phyloP scores from a whole-genome alignment of 2,888 invertebrate genomes.

The Cepaea hortensis region DNA sequence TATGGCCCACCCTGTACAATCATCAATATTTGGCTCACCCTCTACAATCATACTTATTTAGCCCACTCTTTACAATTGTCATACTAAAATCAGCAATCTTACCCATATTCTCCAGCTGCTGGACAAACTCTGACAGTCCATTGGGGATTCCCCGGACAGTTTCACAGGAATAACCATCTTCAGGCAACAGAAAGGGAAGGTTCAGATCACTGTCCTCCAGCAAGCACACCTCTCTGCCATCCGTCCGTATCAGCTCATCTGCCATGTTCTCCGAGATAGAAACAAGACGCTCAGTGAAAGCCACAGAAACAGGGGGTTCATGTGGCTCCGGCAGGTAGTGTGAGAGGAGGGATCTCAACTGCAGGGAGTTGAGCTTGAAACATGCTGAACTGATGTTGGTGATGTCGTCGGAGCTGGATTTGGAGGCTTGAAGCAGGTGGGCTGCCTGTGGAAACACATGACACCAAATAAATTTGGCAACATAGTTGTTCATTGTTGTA shows the following conservation, averaged over 20 bases:
- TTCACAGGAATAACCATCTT: slow-evolving; percentile 98
- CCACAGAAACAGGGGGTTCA: slow-evolving; percentile 81
- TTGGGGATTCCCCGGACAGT: slow-evolving; percentile 92
- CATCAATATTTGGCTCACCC: too few relatives aligned
- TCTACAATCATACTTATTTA: too few relatives aligned
- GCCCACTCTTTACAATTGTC: too few relatives aligned
- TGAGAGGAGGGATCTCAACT: slow-evolving; percentile 89
- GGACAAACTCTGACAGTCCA: slow-evolving; percentile 77
- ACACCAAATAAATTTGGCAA: too few relatives aligned
- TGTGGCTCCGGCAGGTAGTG: slow-evolving; percentile 83
- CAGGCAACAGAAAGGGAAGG: slow-evolving; percentile 93
- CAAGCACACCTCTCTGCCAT: slow-evolving; percentile 91
- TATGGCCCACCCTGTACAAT: too few relatives aligned
- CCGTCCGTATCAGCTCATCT: slow-evolving; percentile 88
- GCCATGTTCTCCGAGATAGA: slow-evolving; percentile 79
- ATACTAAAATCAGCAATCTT: neutral
- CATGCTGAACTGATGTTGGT: slow-evolving; percentile 93
- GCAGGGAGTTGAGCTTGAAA: slow-evolving; percentile 96
- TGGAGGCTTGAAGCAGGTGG: slow-evolving; percentile 87
- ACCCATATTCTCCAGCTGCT: slow-evolving; percentile 61
- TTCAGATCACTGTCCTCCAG: slow-evolving; percentile 92
- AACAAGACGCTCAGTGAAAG: slow-evolving; percentile 78
- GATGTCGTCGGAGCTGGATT: slow-evolving; percentile 90
- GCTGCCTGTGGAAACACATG: slow-evolving; percentile 85
- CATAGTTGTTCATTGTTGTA: too few relatives aligned